These are phyloP conservation scores for Drosophila testacea DNA, from an alignment of 2,888 invertebrate species.

Conservation along the genomic window DNA sequence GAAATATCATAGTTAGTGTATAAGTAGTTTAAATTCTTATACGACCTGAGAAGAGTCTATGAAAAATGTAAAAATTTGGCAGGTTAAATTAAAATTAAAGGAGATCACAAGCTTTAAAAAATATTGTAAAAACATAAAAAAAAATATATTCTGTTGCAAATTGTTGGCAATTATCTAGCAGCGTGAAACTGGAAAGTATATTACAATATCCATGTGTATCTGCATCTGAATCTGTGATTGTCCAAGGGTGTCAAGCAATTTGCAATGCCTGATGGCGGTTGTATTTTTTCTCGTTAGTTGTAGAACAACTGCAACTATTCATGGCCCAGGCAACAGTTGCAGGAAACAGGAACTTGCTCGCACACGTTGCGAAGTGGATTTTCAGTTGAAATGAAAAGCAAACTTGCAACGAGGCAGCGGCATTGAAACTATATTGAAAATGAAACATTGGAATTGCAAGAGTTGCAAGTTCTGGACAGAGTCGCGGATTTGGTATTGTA, in stretches of 20 bases:
- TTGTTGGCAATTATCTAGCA: background rate
- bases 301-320: constrained; percentile 8
- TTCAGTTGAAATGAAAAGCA: constrained; percentile 52
- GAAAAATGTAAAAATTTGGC: too few relatives aligned
- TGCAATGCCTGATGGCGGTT: constrained; percentile 54
- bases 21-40: too few relatives aligned
- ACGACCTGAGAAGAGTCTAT: too few relatives aligned
- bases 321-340: constrained; percentile 32
- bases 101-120: too few relatives aligned
- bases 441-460: constrained; percentile 65
- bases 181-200: constrained; percentile 5
- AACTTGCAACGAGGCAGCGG: constrained; percentile 39
- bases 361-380: constrained; percentile 30
- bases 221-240: background rate
- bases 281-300: constrained; percentile 2
- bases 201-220: background rate
- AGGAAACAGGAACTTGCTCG: constrained; percentile 53
- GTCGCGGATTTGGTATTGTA: constrained; percentile 64
- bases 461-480: constrained; percentile 38
- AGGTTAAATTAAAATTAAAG: too few relatives aligned
- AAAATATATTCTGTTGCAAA: background rate
- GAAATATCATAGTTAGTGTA: too few relatives aligned
- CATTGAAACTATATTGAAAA: constrained; percentile 56
- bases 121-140: too few relatives aligned
- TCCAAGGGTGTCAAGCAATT: constrained; percentile 61